Base-by-base conservation (phyloP, 2,113 vertebrate genomes). In the Myiagra hebetior region DNA sequence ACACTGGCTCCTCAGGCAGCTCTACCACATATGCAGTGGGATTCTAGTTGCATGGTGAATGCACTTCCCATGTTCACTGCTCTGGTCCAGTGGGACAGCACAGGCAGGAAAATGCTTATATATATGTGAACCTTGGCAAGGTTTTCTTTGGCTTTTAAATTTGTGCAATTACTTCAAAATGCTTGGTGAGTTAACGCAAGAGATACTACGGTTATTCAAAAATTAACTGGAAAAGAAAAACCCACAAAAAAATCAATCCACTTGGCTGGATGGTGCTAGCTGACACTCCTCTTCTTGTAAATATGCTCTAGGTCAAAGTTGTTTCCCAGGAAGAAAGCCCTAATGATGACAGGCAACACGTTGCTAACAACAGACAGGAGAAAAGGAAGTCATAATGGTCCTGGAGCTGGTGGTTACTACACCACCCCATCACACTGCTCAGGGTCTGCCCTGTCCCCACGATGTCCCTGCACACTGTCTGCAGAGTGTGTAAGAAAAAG, bases 401-500 rank as follows among this genome's bases (percentile, higher is more conserved):
- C 13, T 24, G 47, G 18, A 73, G 69, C 33, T 55, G n/a, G 49
- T 3, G 2, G 39, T 53, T 57, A 52, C 37, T 19, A 50, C 18
- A 57, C 24, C 4, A 24, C 13, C 8, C 21, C 0, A 0, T 6
- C 73, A 67, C 4, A 3, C 27, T 57, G 46, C n/a, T 63, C 44
- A 10, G 7, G 49, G 30, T 55, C 85, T 85, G 33, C 27, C 27
- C 57, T 39, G 18, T 53, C 46, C 47, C 14, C 4, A 2, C 1
- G 0, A 75, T 26, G 19, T 65, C 3, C 8, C 64, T 68, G 50
- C 41, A 86, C 42, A 42, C 56, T 67, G 64, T 81, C 86, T 91
- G 67, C 69, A 78, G 92, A 96, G 91, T 70, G 35, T 28, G 5
- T 14, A 72, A 76, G 82, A 95, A 89, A 87, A 63, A 85, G 81